Base-by-base conservation (phyloP, 2,888 invertebrate species). In the Idaea dimidiata region DNA sequence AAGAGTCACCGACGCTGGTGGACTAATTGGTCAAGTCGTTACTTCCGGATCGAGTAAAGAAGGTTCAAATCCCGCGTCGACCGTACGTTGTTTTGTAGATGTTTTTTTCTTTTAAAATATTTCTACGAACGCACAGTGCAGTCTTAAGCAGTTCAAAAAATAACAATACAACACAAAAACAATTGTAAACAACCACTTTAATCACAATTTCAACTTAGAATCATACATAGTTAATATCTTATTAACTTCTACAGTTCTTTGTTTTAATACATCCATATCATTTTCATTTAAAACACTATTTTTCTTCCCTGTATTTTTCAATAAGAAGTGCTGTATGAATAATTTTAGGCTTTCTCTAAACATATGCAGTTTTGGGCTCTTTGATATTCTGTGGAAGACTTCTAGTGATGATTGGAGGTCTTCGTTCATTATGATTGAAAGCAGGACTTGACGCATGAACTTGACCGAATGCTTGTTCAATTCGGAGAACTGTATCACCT, bases 401-500 rank as follows among this genome's bases (percentile, higher is more conserved):
- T 94, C 93, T 0, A 93, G 81, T 58, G 91, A 94, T 0, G 93
- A 83, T 62, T 95, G 93, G 16, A 94, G 88, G 68, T 96, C 94
- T 0, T 94, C 92, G 59, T 95, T 93, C 71, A 97, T 88, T 54
- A 98, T 93, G 66, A 98, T 93, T 0, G 95, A 94, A 5, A 96
- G 88, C 57, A 98, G 91, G 5, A 97, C 94, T 77, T 96, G 96
- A 0, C 97, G 94, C 86, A 98, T 94, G 65, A 98, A 95, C 33
- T 95, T 93, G n/a, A 98, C 94, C 58, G 95, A 95, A 0, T 93
- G 86, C 80, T 97, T 97, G 80, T 97, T 96, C 69, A 98, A 87
- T 75, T 98, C 97, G 0, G 96, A 95, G 87, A 98, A 98, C 80
- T 98, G 94, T 18, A 98, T 94, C n/a, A 96, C 94, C 96, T 96